These are phyloP conservation scores for Pachliopta kotzebuea DNA, from an alignment of 2,888 invertebrate genomes.

Conservation along the genomic window DNA sequence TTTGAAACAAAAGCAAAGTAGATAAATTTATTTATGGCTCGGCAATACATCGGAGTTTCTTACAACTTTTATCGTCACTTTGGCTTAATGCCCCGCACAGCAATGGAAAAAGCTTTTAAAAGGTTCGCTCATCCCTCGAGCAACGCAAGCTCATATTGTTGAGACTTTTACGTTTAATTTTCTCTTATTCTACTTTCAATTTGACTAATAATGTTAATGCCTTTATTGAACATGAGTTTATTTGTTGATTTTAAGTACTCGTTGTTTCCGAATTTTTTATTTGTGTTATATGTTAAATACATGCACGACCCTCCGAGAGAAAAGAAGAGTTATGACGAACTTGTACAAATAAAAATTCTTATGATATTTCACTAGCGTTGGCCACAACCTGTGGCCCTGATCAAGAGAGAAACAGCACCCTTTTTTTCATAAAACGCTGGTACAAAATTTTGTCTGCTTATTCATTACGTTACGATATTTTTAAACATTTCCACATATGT, in stretches of 20 bases:
- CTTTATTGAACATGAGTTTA: conserved; percentile 5
- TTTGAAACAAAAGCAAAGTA: conserved; percentile 68
- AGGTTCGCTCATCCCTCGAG: conserved; percentile 62
- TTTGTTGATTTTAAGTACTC: conserved; percentile 3
- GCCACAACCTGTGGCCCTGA: too few species aligned
- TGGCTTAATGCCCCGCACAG: conserved; percentile 61
- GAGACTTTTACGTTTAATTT: conserved; percentile 33
- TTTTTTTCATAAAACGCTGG: too few species aligned
- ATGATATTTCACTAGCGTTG: not conserved
- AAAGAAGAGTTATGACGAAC: too few species aligned
- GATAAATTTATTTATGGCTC: conserved; percentile 67
- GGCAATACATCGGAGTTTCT: conserved; percentile 61
- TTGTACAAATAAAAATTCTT: not conserved
- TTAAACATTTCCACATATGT: too few species aligned
- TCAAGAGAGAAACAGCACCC: too few species aligned
- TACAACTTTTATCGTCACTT: conserved; percentile 64
- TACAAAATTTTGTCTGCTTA: too few species aligned
- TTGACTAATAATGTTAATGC: conserved; percentile 20
- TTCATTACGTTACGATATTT: too few species aligned
- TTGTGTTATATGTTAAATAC: too few species aligned
- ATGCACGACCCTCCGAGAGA: too few species aligned
- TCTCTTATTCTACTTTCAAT: conserved; percentile 30
- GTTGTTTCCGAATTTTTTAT: not conserved
- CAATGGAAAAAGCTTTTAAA: conserved; percentile 69
- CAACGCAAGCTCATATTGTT: conserved; percentile 49